Conservation (phyloP, 2,797 vertebrate genomes). For the Enteromius trimaculatus region DNA sequence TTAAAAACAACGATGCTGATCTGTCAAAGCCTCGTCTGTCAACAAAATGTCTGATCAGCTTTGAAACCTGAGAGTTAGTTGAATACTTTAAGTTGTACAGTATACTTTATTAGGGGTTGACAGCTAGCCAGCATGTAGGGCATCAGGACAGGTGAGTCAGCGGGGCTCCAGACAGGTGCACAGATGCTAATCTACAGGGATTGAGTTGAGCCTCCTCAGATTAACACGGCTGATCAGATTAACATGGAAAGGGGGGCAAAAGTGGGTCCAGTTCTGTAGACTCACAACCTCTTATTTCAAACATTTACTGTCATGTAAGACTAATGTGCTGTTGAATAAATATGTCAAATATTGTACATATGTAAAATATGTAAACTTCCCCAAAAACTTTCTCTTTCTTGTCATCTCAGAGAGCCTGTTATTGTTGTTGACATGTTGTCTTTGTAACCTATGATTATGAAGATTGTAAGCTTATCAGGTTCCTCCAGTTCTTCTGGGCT, state of each 20-base stretch:
- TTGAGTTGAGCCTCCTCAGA: slow-evolving; percentile 55
- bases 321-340: not conserved
- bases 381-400: not conserved
- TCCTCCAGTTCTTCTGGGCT: not conserved
- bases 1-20: not conserved
- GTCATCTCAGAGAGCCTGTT: not conserved
- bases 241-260: not conserved
- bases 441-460: not conserved
- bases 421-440: not conserved
- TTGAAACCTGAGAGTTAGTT: not conserved
- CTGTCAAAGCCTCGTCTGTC: not conserved
- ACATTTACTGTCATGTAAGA: not conserved
- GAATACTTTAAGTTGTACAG: not conserved
- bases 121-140: slow-evolving; percentile 57
- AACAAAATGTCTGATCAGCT: not conserved
- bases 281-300: not conserved
- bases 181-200: slow-evolving; percentile 63
- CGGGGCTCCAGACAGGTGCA: slow-evolving; percentile 25
- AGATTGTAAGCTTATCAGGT: not conserved
- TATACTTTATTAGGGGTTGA: slow-evolving; percentile 51
- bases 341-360: not conserved
- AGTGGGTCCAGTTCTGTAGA: not conserved
- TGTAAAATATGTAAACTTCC: not conserved
- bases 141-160: slow-evolving; percentile 56
- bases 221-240: slow-evolving; percentile 51